Evolutionary conservation across 2,797 vertebrate species (phyloP).

Genomic region (Hephaestus fuliginosus): DNA sequence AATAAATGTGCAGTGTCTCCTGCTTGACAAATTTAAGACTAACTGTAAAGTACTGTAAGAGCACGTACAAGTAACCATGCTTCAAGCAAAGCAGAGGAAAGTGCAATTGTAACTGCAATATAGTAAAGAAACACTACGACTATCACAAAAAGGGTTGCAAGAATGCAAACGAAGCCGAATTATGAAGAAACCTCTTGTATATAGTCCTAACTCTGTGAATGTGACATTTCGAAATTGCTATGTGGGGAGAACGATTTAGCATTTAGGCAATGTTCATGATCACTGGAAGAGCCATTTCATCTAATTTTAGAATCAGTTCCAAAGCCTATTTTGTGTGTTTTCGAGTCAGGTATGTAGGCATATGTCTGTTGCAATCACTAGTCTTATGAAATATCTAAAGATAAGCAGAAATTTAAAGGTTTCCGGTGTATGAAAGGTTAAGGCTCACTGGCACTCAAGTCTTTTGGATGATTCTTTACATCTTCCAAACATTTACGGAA

Average conservation of each 20-base stretch:
- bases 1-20: background rate
- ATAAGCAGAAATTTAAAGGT: conserved; percentile 5
- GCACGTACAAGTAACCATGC: background rate
- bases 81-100: background rate
- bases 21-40: background rate
- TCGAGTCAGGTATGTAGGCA: background rate
- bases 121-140: background rate
- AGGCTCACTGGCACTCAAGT: background rate
- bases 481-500: background rate
- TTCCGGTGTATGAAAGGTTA: conserved; percentile 14
- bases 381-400: conserved; percentile 44
- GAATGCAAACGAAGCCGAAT: conserved; percentile 47
- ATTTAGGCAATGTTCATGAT: conserved; percentile 27
- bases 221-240: conserved; percentile 37
- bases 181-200: conserved; percentile 38
- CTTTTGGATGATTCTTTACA: background rate
- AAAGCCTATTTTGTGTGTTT: conserved; percentile 13
- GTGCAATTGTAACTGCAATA: background rate
- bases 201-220: conserved; percentile 16
- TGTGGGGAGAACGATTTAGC: background rate
- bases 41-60: background rate
- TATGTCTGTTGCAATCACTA: conserved; percentile 36
- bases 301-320: conserved; percentile 41
- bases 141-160: conserved; percentile 41
- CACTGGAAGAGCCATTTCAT: conserved; percentile 22